Evolutionary conservation across 2,797 vertebrate species (phyloP), one percentile per base, ranked within the genome.

Genomic region (Cichlasoma orientale): DNA sequence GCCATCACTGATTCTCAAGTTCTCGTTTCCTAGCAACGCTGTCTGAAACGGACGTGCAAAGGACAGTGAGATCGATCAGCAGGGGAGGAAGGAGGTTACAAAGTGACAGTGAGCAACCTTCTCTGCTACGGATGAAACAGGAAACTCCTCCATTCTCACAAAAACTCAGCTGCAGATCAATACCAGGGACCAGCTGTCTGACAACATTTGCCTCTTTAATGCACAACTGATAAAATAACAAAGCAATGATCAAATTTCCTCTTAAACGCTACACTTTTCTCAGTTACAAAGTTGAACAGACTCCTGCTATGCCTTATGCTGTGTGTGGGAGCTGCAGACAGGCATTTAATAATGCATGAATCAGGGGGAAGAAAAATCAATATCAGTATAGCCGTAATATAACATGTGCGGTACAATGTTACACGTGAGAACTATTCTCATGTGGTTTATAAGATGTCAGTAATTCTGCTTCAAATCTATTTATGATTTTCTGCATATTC

Each of bases 401-500:
- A 68, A 59, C 47, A 50, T 29, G 89, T 79, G 88, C 80, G 21
- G 75, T 88, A 88, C 93, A 85, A 86, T 83, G 77, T 91, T 91
- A 86, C 90, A 90, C 79, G 75, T 81, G 47, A 82, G 66, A 96
- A 85, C 96, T 96, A 74, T 96, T 97, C 50, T 97, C 96, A 89
- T 96, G 96, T 88, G 96, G 96, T 91, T 97, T 72, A 36, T 21
- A 36, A 52, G 33, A 70, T 78, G 54, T 3, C 2, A 71, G 56
- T 31, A 56, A 70, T 74, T 73, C 36, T 56, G 72, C 69, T 71
- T 71, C 14, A 66, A 33, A 68, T 59, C 23, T 23, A 13, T 86
- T 73, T 82, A 77, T 25, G 23, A 75, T 81, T 79, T 5, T 6
- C 36, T 66, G 19, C 16, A 57, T n/a, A n/a, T 72, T 73, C 44